A percentile compares a stretch with the other conserved stretches of the same genome.
Conservation (phyloP, 1,140 invertebrate species). For the Drosophila teissieri region DNA sequence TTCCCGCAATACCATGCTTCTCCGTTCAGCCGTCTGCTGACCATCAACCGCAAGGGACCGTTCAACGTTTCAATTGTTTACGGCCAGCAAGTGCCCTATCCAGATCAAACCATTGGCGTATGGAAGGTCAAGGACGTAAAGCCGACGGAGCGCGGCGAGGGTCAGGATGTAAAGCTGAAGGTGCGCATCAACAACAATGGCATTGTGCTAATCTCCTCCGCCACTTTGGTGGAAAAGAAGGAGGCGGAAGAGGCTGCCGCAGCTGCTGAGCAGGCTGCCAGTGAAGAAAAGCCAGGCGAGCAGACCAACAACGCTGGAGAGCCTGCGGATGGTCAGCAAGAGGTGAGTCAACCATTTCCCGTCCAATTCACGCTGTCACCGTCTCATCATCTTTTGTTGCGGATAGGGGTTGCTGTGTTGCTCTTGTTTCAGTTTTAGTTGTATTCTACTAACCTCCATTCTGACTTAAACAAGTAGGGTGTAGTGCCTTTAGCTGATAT, state of each 20-base stretch:
- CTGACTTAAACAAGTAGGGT: background rate
- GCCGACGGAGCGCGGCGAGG: constrained; percentile 93
- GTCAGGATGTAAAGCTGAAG: constrained; percentile 97
- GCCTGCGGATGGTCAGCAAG: constrained; percentile 84
- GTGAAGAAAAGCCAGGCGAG: constrained; percentile 79
- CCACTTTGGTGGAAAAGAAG: constrained; percentile 93
- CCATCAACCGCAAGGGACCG: constrained; percentile 94
- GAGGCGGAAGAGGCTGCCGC: constrained; percentile 87
- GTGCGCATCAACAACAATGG: constrained; percentile 97
- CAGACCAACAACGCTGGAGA: constrained; percentile 84
- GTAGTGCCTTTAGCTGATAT: constrained; percentile 21
- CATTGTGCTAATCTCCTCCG: constrained; percentile 93
- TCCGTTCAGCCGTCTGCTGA: constrained; percentile 97
- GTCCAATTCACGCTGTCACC: background rate
- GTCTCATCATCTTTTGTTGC: constrained; percentile 28
- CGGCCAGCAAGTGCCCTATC: constrained; percentile 89
- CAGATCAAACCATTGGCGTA: constrained; percentile 92
- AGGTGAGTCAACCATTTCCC: constrained; percentile 82
- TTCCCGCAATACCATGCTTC: constrained; percentile 95
- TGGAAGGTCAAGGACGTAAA: constrained; percentile 94
- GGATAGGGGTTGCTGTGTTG: constrained; percentile 42
- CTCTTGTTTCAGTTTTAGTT: constrained; percentile 5
- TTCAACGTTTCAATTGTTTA: constrained; percentile 95
- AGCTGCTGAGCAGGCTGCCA: constrained; percentile 70
- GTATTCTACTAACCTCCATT: constrained; percentile 32